Evolutionary conservation across 2,113 vertebrate genomes (phyloP).

Genomic region (Takifugu flavidus): DNA sequence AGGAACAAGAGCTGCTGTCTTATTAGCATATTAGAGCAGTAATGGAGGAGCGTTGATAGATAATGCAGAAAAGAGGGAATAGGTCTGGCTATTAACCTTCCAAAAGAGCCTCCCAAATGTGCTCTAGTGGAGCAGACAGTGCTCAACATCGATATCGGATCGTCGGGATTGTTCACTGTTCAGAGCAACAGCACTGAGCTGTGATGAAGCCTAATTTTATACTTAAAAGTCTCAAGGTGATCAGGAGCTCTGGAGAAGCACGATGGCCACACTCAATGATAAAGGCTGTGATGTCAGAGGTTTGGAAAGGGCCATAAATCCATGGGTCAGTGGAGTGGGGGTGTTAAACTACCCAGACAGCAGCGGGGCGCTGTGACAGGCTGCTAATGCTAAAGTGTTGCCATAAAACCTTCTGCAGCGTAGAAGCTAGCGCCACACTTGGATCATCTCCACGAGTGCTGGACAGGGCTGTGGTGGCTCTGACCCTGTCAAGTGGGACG

Average conservation of each 20-base stretch:
- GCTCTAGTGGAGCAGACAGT: background rate
- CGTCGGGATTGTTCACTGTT: too few species aligned
- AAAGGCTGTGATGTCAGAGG: background rate
- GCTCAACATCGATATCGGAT: background rate
- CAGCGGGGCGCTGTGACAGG: too few species aligned
- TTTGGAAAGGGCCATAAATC: background rate
- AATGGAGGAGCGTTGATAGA: slow-evolving; percentile 29
- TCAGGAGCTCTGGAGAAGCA: background rate
- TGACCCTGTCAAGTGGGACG: slow-evolving; percentile 57
- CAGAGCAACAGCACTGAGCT: too few species aligned
- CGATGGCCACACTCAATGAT: background rate
- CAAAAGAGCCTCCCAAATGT: background rate
- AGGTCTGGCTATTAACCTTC: background rate
- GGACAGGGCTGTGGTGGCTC: slow-evolving; percentile 5
- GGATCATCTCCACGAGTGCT: too few species aligned
- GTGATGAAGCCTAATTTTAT: background rate
- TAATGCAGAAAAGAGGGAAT: background rate
- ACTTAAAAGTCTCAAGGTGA: too few species aligned
- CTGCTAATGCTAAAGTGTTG: too few species aligned
- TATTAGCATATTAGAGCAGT: slow-evolving; percentile 46
- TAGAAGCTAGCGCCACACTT: too few species aligned
- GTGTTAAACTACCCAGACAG: background rate
- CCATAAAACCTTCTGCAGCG: too few species aligned
- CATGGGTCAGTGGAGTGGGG: background rate
- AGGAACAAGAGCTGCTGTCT: slow-evolving; percentile 51